Percentiles rank a stretch among this genome's conserved stretches.
These are phyloP conservation scores for Pemphredon lugubris DNA, from an alignment of 2,888 invertebrate species.

Conservation along the genomic window DNA sequence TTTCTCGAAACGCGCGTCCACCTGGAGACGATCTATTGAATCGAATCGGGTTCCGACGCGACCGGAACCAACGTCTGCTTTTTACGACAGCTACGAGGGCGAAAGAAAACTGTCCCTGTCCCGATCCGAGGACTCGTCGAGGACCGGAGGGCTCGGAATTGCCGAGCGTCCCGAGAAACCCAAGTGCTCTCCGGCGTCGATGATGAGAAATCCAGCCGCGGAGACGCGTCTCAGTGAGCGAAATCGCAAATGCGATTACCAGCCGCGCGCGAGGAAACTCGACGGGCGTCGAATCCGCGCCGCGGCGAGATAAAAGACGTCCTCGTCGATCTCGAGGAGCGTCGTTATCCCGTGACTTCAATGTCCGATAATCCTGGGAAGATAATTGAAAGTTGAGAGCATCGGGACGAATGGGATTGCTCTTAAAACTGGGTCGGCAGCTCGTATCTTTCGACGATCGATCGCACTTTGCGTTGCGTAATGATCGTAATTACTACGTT, in stretches of 20 bases:
- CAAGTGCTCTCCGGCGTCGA: slow-evolving; percentile 4
- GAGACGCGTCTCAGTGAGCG: slow-evolving; percentile 3
- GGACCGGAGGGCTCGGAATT: slow-evolving; percentile 24
- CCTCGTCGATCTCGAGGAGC: neutral
- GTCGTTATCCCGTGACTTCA: too few species aligned
- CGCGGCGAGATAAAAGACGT: slow-evolving; percentile 11
- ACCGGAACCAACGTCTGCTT: slow-evolving; percentile 25
- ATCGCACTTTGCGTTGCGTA: too few species aligned
- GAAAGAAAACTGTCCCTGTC: slow-evolving; percentile 17
- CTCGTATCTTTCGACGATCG: too few species aligned
- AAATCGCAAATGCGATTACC: slow-evolving; percentile 22
- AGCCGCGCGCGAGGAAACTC: slow-evolving; percentile 22
- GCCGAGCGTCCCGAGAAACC: slow-evolving; percentile 22
- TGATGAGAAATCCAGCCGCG: slow-evolving; percentile 22
- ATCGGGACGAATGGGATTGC: too few species aligned
- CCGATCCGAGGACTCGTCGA: slow-evolving; percentile 32
- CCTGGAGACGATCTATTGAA: slow-evolving; percentile 38
- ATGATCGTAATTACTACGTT: too few species aligned
- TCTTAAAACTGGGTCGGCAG: too few species aligned
- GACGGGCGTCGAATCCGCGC: slow-evolving; percentile 16
- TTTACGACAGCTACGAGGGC: slow-evolving; percentile 19
- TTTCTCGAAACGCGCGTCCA: neutral
- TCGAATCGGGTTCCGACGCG: slow-evolving; percentile 37
- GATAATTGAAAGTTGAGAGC: too few species aligned
- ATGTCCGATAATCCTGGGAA: too few species aligned